Percentiles rank a stretch among this genome's conserved stretches.
These are phyloP conservation scores for Oreochromis tanganicae DNA, from an alignment of 2,113 vertebrate species.

Conservation along the genomic window DNA sequence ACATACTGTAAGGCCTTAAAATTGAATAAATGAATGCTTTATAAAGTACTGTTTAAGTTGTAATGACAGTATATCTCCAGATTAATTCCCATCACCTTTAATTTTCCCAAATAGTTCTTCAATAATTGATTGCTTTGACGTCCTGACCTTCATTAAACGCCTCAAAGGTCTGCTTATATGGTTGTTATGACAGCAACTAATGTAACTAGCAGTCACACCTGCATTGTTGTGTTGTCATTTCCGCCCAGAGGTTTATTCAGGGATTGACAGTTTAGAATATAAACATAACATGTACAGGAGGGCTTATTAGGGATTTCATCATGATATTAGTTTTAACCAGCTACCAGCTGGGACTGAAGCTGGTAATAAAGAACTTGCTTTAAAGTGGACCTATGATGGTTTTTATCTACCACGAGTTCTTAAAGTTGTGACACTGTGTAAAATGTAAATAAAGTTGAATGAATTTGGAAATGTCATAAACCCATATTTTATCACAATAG, in stretches of 20 bases:
- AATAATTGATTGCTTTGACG: background rate
- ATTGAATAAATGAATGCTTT: background rate
- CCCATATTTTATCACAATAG: background rate
- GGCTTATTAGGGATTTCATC: background rate
- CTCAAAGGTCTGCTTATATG: background rate
- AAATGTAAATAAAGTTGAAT: background rate
- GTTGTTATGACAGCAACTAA: background rate
- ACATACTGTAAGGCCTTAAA: slow-evolving; percentile 1
- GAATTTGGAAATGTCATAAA: background rate
- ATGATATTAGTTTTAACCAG: background rate
- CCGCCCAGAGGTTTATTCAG: background rate
- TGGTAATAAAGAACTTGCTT: background rate
- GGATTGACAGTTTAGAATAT: background rate
- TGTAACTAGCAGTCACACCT: background rate
- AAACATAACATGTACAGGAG: background rate
- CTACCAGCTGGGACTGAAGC: background rate
- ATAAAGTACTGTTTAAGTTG: slow-evolving; percentile 22
- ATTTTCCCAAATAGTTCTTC: background rate
- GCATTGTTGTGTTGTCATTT: background rate
- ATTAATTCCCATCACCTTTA: background rate
- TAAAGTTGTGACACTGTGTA: background rate
- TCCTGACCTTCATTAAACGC: background rate
- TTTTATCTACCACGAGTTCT: background rate
- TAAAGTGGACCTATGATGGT: background rate
- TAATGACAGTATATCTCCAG: background rate